Conservation (phyloP, 2,888 invertebrate species). For the Neoaliturus tenellus region DNA sequence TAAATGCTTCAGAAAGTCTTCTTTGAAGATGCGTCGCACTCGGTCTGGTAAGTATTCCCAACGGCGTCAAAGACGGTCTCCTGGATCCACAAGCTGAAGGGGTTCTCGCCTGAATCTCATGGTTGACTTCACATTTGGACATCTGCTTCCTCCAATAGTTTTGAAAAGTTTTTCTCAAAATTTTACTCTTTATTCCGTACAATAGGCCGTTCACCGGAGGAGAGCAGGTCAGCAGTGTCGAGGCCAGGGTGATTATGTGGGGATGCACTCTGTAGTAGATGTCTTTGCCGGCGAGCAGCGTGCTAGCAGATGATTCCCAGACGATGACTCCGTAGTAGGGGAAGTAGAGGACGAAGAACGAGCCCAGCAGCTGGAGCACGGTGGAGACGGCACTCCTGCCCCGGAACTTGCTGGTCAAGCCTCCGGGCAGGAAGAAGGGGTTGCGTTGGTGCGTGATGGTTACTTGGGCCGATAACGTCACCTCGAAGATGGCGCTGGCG, state of each 20-base stretch:
- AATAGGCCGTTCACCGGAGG: slow-evolving; percentile 86
- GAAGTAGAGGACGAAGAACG: slow-evolving; percentile 82
- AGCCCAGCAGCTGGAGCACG: slow-evolving; percentile 84
- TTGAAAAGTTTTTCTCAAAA: slow-evolving; percentile 82
- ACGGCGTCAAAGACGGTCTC: slow-evolving; percentile 81
- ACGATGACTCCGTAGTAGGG: slow-evolving; percentile 84
- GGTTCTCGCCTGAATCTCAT: slow-evolving; percentile 86
- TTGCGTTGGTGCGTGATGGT: slow-evolving; percentile 89
- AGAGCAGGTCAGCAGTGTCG: slow-evolving; percentile 81
- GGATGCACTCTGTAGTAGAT: slow-evolving; percentile 69
- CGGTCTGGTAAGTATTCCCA: slow-evolving; percentile 58
- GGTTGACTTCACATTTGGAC: slow-evolving; percentile 85
- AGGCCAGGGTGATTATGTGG: slow-evolving; percentile 77
- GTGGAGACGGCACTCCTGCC: slow-evolving; percentile 79
- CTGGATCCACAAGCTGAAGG: slow-evolving; percentile 87
- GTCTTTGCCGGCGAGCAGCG: slow-evolving; percentile 49
- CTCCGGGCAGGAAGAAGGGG: slow-evolving; percentile 75
- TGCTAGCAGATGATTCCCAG: slow-evolving; percentile 76
- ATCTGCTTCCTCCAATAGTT: slow-evolving; percentile 87
- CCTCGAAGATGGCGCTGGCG: slow-evolving; percentile 90
- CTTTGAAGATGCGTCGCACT: slow-evolving; percentile 71
- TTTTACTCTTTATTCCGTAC: slow-evolving; percentile 85
- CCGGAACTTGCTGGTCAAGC: slow-evolving; percentile 72
- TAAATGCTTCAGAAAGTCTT: slow-evolving; percentile 76
- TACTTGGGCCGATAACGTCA: slow-evolving; percentile 88